Percentiles rank a stretch among this genome's conserved stretches.
These are phyloP conservation scores for Empis livida DNA, from an alignment of 2,888 invertebrate species.

Conservation along the genomic window DNA sequence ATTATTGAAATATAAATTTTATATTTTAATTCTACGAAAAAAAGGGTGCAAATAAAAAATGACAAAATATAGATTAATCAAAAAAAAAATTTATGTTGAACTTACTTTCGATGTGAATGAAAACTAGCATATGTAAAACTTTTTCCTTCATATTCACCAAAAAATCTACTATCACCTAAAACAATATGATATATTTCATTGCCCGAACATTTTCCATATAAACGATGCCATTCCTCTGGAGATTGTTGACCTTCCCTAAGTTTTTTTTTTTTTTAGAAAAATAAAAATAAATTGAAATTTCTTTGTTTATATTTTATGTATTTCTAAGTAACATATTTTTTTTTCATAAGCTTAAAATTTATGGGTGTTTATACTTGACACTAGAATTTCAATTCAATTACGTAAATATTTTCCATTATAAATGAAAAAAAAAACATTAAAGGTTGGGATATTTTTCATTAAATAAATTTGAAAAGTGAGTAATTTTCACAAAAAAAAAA, in stretches of 20 bases:
- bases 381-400: too few relatives aligned
- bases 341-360: too few relatives aligned
- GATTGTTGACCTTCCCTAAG: slow-evolving; percentile 35
- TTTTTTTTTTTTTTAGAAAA: neutral
- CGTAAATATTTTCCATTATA: too few relatives aligned
- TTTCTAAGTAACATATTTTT: too few relatives aligned
- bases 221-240: slow-evolving; percentile 93
- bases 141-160: slow-evolving; percentile 97
- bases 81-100: slow-evolving; percentile 11
- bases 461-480: too few relatives aligned
- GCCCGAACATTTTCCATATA: slow-evolving; percentile 97
- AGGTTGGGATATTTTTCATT: too few relatives aligned
- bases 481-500: too few relatives aligned
- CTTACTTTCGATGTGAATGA: slow-evolving; percentile 95
- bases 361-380: neutral
- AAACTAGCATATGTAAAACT: slow-evolving; percentile 99
- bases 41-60: too few relatives aligned
- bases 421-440: too few relatives aligned
- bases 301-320: neutral
- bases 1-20: too few relatives aligned
- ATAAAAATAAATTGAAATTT: neutral
- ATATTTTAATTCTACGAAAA: too few relatives aligned
- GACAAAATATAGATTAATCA: too few relatives aligned
- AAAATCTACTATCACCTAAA: slow-evolving; percentile 89
- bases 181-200: slow-evolving; percentile 99